A percentile compares a stretch with the other conserved stretches of the same genome.
These are phyloP conservation scores for Donacobius atricapilla DNA, from an alignment of 2,113 vertebrate species.

Conservation along the genomic window DNA sequence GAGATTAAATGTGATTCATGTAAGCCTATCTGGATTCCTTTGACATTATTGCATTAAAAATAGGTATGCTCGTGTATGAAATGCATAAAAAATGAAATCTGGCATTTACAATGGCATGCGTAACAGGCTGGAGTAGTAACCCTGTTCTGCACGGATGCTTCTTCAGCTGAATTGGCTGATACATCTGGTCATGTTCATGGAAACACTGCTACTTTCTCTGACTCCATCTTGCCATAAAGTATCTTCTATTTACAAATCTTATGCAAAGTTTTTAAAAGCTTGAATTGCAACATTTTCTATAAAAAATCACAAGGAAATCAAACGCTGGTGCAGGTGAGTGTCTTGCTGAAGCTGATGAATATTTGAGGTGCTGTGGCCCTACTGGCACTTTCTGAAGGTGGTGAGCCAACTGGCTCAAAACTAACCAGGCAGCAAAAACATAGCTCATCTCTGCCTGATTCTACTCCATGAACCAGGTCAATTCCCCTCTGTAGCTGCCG, in stretches of 20 bases:
- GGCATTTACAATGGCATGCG: neutral
- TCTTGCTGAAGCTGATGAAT: neutral
- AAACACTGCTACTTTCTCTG: neutral
- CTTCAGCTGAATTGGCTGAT: neutral
- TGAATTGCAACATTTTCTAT: neutral
- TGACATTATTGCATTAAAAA: neutral
- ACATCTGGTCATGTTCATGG: neutral
- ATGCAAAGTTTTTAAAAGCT: neutral
- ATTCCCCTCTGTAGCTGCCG: neutral
- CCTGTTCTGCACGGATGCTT: neutral
- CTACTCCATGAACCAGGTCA: neutral
- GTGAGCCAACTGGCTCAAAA: neutral
- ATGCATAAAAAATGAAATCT: neutral
- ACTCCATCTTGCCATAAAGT: neutral
- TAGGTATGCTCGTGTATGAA: neutral
- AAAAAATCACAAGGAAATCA: neutral
- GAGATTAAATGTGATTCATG: neutral
- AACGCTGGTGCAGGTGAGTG: neutral
- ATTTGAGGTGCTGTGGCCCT: neutral
- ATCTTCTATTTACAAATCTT: neutral
- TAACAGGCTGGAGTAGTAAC: neutral
- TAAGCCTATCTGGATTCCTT: neutral
- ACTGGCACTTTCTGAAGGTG: neutral
- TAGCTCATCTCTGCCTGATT: neutral
- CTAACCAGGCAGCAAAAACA: neutral